Base-by-base conservation (phyloP, 2,797 vertebrate genomes). In the Cirrhinus molitorella region DNA sequence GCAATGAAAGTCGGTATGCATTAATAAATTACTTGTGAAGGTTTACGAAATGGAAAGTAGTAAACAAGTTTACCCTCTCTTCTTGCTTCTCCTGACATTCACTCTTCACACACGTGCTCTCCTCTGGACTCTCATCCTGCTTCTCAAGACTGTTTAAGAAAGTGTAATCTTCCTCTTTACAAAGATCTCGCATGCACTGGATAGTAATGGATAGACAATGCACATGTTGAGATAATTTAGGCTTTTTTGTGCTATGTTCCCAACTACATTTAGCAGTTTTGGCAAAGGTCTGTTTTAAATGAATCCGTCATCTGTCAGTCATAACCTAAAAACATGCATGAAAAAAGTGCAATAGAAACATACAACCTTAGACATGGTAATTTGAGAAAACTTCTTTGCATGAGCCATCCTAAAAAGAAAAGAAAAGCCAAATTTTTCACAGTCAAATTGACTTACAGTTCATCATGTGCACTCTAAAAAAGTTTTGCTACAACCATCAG, bases 351-450 rank as follows among this genome's bases (percentile, higher is more conserved):
- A 74, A 37, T n/a, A 74, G 13, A 68, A 23, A 79, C n/a, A 57
- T 55, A 47, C 34, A 43, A 95, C 95, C 94, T 94, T 95, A 5
- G 94, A 95, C 94, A 95, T 95, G 43, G 92, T 91, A 85, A 95
- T 95, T 45, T 85, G 90, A 63, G 91, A 88, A 83, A 95, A 95
- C 73, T 10, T 86, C 87, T 90, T 91, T 57, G 88, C 23, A 5
- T 95, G 93, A 75, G 86, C 79, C 95, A 95, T 95, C 83, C 88
- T 92, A 51, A 25, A 84, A 40, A 37, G 21, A 81, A 55, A 43
- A 31, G 43, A 80, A 31, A 76, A 65, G 19, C 13, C 19, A 13
- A 1, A n/a, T 45, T 61, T 23, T 61, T 76, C 57, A 74, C 8
- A 67, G 45, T 53, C n/a, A 47, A 45, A n/a, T 51, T 83, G 14